Conservation (phyloP, 2,888 invertebrate species). For the Agapetus fuscipes region DNA sequence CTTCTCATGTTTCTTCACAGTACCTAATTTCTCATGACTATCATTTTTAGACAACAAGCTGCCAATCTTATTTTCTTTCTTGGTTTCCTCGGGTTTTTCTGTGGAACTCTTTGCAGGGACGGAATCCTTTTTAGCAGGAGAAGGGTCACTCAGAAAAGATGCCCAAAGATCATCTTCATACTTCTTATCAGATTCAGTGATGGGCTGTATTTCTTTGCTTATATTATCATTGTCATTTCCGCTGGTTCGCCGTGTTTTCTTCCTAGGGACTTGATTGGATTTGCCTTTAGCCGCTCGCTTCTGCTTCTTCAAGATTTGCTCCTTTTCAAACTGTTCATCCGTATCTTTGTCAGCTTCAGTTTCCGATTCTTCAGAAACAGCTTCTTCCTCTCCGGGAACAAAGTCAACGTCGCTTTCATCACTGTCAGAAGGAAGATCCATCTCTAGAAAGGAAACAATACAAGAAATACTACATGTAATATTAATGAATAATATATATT, state of each 20-base stretch:
- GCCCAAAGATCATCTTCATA: constrained; percentile 72
- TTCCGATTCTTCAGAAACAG: constrained; percentile 57
- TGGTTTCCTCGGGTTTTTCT: too few species aligned
- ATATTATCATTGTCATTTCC: constrained; percentile 27
- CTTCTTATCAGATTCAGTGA: constrained; percentile 55
- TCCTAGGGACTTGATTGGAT: constrained; percentile 4
- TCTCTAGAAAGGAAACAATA: constrained; percentile 24
- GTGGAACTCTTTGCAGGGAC: too few species aligned
- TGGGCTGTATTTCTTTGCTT: constrained; percentile 29
- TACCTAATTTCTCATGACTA: too few species aligned
- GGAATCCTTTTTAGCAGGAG: too few species aligned
- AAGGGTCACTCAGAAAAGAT: constrained; percentile 66
- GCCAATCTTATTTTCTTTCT: too few species aligned
- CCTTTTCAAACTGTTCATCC: constrained; percentile 45
- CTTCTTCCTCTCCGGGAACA: constrained; percentile 54
- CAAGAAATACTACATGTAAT: not conserved
- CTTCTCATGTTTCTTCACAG: too few species aligned
- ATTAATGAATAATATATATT: not conserved
- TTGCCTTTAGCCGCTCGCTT: constrained; percentile 5
- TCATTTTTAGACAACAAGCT: too few species aligned
- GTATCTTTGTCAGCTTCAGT: constrained; percentile 52
- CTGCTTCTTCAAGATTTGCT: constrained; percentile 17
- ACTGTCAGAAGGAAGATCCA: constrained; percentile 50
- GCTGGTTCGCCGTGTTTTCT: constrained; percentile 12
- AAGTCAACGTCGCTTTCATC: constrained; percentile 75